Percentiles rank a stretch among this genome's conserved stretches.
Conservation (phyloP, 1,140 invertebrate genomes). For the Micrasema longulum region DNA sequence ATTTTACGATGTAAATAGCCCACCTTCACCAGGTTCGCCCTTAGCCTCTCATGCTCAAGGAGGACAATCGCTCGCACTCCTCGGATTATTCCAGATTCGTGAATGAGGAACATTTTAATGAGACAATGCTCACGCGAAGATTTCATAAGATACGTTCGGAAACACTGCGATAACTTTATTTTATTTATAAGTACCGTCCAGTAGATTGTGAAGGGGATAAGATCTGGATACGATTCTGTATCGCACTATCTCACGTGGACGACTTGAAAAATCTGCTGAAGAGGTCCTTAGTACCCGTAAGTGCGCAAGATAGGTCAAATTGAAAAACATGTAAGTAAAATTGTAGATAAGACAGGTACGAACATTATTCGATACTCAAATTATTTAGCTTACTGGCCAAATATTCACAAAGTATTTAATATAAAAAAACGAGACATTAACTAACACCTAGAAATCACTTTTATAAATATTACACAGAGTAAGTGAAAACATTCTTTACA, state of each 20-base stretch:
- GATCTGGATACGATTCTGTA: slow-evolving; percentile 32
- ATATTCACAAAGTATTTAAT: too few species aligned
- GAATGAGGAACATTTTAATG: slow-evolving; percentile 47
- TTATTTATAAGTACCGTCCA: slow-evolving; percentile 46
- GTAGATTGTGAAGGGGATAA: slow-evolving; percentile 37
- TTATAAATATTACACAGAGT: too few species aligned
- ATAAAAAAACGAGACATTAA: too few species aligned
- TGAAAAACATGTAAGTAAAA: too few species aligned
- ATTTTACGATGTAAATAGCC: slow-evolving; percentile 14
- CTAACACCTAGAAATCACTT: too few species aligned
- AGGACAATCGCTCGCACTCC: background rate
- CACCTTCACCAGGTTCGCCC: background rate
- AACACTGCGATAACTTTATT: slow-evolving; percentile 46
- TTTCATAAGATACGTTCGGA: slow-evolving; percentile 43
- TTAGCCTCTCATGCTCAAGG: background rate
- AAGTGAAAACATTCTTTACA: too few species aligned
- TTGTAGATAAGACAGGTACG: too few species aligned
- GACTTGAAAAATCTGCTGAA: too few species aligned
- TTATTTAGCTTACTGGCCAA: too few species aligned
- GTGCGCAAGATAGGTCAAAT: too few species aligned
- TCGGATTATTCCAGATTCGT: slow-evolving; percentile 38
- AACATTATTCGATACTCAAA: too few species aligned
- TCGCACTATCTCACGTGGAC: slow-evolving; percentile 42
- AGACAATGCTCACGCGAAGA: slow-evolving; percentile 48
- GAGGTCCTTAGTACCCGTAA: too few species aligned